Evolutionary conservation across 2,888 invertebrate genomes (phyloP), one percentile per base, ranked within the genome.

Genomic region (Podotricha telesiphe): DNA sequence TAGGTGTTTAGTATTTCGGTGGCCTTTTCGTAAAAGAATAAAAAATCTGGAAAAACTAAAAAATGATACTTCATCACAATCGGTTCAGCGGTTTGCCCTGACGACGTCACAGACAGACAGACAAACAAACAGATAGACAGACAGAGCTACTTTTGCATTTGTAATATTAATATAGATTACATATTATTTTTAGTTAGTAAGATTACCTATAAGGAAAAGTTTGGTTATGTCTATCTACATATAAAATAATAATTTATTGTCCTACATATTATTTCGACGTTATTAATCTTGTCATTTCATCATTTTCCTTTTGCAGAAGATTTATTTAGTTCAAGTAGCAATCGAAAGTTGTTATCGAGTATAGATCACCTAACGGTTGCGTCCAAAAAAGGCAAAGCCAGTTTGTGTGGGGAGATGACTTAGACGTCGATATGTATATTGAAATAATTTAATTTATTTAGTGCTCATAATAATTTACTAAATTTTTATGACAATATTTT

Each of bases 341-440:
- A 69, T 65, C 64, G 69, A 69, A 69, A 69, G 69, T 69, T 69
- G 65, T 53, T 55, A 69, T 59, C 48, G 64, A 59, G 45, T 63
- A 65, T 62, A 65, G 40, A 69, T 65, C 68, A 20, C 20, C 51
- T 69, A 69, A 69, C 69, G 69, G 69, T 55, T n/a, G 22, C n/a
- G 17, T 40, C 50, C 51, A 69, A 65, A 65, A 65, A 65, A 51
- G 58, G 59, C 61, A 42, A 64, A 55, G 55, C 56, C 45, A 37
- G 65, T 69, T 53, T 59, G 40, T 47, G 69, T 63, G 48, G 55
- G n/a, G 68, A 47, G 55, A 42, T 20, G 45, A 55, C 53, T 61
- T 55, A n/a, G 62, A 42, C 47, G 28, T 17, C 34, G 55, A 45
- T 7, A 45, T 19, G 15, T 40, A 51, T 20, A 59, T 17, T 45